Evolutionary conservation across 30 jellyfish, hydroid and myxozoan genomes (phyloP).

Genomic region (Mastigias papua): DNA sequence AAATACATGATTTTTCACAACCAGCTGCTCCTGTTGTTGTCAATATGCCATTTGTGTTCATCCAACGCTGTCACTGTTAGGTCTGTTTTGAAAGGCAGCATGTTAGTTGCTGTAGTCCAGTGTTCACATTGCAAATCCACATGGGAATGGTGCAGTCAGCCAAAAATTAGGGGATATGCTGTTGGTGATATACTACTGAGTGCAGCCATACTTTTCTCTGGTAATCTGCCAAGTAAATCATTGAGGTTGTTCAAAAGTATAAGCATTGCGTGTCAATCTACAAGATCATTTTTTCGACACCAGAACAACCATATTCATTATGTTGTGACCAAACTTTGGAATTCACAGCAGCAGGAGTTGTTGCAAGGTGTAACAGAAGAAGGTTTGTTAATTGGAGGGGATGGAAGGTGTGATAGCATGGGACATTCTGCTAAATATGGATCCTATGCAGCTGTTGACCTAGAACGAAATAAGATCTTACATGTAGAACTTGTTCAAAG

Average conservation of each 20-base stretch:
- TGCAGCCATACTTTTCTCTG: constrained; percentile 57
- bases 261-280: constrained; percentile 11
- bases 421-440: constrained; percentile 81
- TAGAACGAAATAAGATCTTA: constrained; percentile 32
- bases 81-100: constrained; percentile 57
- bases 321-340: constrained; percentile 26
- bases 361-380: constrained; percentile 5
- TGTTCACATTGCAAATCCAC: constrained; percentile 35
- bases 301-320: constrained; percentile 37
- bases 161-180: constrained; percentile 33
- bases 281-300: constrained; percentile 44
- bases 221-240: constrained; percentile 55
- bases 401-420: constrained; percentile 78
- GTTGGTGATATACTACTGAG: constrained; percentile 57
- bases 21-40: constrained; percentile 59
- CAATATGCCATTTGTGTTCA: constrained; percentile 42
- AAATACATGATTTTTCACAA: constrained; percentile 32
- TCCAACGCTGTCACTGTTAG: constrained; percentile 47
- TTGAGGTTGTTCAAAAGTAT: constrained; percentile 42
- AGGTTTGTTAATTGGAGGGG: constrained; percentile 56
- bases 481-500: constrained; percentile 62
- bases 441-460: constrained; percentile 54
- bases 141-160: constrained; percentile 75
- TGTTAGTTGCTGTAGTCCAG: constrained; percentile 41
- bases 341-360: constrained; percentile 28